Conservation (phyloP, 2,113 vertebrate genomes). For the Mirounga angustirostris region DNA sequence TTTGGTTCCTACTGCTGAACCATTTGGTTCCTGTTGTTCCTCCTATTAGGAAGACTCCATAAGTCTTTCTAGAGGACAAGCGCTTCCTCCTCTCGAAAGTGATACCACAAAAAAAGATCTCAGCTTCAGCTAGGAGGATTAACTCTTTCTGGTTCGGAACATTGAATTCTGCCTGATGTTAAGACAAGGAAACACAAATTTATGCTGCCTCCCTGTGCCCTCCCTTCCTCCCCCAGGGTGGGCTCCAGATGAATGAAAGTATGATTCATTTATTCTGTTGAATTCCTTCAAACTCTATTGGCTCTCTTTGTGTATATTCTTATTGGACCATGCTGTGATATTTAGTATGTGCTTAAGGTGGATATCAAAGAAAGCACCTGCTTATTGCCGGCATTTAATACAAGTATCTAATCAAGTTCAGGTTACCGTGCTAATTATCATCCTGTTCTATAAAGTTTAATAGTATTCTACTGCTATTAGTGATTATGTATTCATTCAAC, state of each 20-base stretch:
- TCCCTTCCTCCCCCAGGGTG: neutral
- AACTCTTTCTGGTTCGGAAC: neutral
- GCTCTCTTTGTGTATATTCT: constrained; percentile 27
- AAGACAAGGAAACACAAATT: neutral
- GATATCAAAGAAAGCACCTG: constrained; percentile 17
- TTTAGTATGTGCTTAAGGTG: constrained; percentile 47
- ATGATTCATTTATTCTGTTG: constrained; percentile 32
- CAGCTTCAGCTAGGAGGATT: neutral
- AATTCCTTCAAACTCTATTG: constrained; percentile 24
- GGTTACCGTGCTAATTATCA: constrained; percentile 69
- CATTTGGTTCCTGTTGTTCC: neutral
- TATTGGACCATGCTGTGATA: constrained; percentile 41
- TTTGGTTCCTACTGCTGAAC: neutral
- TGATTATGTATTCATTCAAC: constrained; percentile 45
- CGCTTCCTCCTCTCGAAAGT: neutral
- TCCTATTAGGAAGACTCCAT: no score
- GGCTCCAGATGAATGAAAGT: neutral
- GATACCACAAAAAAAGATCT: neutral
- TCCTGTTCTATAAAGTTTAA: constrained; percentile 61
- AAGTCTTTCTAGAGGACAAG: neutral
- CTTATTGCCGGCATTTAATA: constrained; percentile 57
- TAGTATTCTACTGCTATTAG: constrained; percentile 38
- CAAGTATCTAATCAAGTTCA: constrained; percentile 63
- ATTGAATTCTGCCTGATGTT: neutral
- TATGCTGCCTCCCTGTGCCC: neutral